These are phyloP conservation scores for Ptychochromis oligacanthus DNA, from an alignment of 2,113 vertebrate species.

Conservation along the genomic window DNA sequence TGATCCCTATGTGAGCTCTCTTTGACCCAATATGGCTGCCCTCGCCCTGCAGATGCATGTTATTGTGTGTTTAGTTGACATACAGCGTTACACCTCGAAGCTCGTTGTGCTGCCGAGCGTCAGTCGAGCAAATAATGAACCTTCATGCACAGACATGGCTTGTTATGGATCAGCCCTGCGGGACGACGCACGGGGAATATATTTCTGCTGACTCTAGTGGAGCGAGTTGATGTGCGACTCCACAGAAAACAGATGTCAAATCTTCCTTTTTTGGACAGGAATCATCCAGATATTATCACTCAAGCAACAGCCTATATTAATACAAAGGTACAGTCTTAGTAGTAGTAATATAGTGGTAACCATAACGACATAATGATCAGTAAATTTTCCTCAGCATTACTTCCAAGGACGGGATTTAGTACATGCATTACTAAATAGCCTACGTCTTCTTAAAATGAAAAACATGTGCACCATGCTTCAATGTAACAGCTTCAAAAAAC, in stretches of 20 bases:
- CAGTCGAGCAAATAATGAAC: not conserved
- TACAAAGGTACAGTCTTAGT: not conserved
- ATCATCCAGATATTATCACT: not conserved
- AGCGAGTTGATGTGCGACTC: not conserved
- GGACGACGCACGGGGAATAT: not conserved
- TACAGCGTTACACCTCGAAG: not conserved
- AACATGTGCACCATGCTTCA: too few relatives aligned
- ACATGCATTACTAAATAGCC: not conserved
- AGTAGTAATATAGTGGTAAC: not conserved
- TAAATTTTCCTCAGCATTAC: not conserved
- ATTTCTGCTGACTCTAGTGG: not conserved
- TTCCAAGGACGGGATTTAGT: too few relatives aligned
- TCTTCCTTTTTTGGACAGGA: conserved; percentile 5
- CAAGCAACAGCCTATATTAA: not conserved
- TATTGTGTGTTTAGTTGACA: conserved; percentile 1
- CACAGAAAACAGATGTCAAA: not conserved
- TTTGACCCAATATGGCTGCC: not conserved
- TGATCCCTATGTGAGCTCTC: conserved; percentile 8
- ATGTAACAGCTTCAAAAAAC: not conserved
- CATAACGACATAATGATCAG: not conserved
- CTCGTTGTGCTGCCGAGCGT: not conserved
- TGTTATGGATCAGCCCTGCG: not conserved
- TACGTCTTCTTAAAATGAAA: accelerated
- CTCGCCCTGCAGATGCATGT: conserved; percentile 14
- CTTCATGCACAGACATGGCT: not conserved